These are phyloP conservation scores for Tigriopus japonicus DNA, from an alignment of 1,140 invertebrate species.

Conservation along the genomic window DNA sequence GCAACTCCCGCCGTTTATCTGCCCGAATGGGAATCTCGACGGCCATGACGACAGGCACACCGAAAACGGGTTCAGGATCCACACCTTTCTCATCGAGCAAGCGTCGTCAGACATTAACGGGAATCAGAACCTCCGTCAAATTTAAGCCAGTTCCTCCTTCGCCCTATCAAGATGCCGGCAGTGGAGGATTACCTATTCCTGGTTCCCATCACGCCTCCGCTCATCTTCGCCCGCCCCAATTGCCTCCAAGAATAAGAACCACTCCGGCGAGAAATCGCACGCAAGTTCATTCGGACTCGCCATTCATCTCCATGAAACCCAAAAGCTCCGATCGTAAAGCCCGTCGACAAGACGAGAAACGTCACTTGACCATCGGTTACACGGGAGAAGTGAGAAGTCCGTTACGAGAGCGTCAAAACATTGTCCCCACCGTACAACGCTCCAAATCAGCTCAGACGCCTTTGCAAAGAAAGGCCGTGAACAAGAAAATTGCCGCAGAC, in stretches of 20 bases:
- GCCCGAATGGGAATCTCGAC: slow-evolving; percentile 8
- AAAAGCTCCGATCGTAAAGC: neutral
- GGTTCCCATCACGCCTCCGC: neutral
- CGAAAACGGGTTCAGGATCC: too few relatives aligned
- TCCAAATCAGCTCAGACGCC: slow-evolving; percentile 10
- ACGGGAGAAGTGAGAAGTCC: slow-evolving; percentile 4
- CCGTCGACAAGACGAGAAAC: neutral
- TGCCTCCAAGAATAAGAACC: neutral
- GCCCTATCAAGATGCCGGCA: neutral
- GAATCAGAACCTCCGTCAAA: slow-evolving; percentile 2
- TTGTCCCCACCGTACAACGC: slow-evolving; percentile 6
- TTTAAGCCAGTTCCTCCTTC: too few relatives aligned
- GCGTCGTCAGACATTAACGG: slow-evolving; percentile 6
- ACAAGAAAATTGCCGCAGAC: too few relatives aligned
- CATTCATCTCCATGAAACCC: neutral
- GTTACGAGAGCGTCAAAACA: slow-evolving; percentile 10
- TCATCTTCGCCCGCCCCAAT: neutral
- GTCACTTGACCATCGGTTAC: slow-evolving; percentile 11
- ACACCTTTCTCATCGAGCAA: neutral
- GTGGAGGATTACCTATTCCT: neutral
- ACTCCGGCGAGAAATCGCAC: neutral
- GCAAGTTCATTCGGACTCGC: too few relatives aligned
- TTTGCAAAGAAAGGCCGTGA: neutral
- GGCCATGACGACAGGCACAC: too few relatives aligned
- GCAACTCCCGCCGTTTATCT: neutral